These are phyloP conservation scores for Oreochromis grahami DNA, from an alignment of 2,797 vertebrate species.

Conservation along the genomic window DNA sequence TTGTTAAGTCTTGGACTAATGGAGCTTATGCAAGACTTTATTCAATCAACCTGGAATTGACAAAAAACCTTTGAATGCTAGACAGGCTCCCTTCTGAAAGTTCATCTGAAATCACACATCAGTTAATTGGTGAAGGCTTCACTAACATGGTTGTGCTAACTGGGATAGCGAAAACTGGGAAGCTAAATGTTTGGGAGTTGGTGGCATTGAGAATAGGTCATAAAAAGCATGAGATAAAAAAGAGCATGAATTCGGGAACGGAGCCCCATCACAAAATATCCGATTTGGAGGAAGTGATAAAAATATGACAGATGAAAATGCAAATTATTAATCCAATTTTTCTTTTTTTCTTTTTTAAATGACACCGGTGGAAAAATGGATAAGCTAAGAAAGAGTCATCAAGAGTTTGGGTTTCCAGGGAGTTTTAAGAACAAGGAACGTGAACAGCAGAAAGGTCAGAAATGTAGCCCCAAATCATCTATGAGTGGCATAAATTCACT, in stretches of 20 bases:
- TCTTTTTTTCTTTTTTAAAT: not conserved
- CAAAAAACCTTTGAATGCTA: not conserved
- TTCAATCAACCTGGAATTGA: not conserved
- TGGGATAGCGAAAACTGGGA: fast-evolving
- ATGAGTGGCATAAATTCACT: not conserved
- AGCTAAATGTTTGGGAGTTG: not conserved
- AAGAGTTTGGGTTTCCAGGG: not conserved
- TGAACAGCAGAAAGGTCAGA: not conserved
- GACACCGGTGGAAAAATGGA: not conserved
- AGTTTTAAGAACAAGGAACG: not conserved
- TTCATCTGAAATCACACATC: not conserved
- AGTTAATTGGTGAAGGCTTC: not conserved
- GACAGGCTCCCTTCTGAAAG: not conserved
- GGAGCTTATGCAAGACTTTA: not conserved
- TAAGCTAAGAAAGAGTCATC: not conserved
- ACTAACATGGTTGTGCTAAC: not conserved
- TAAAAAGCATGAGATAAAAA: not conserved
- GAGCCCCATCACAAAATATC: not conserved
- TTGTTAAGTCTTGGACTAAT: not conserved
- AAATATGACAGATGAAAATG: not conserved
- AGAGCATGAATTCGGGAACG: not conserved
- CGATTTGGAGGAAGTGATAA: not conserved
- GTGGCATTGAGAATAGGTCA: not conserved
- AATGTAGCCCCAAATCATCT: not conserved
- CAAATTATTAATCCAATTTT: not conserved